Evolutionary conservation across 2,888 invertebrate species (phyloP).

Genomic region (Hyppa rectilinea): DNA sequence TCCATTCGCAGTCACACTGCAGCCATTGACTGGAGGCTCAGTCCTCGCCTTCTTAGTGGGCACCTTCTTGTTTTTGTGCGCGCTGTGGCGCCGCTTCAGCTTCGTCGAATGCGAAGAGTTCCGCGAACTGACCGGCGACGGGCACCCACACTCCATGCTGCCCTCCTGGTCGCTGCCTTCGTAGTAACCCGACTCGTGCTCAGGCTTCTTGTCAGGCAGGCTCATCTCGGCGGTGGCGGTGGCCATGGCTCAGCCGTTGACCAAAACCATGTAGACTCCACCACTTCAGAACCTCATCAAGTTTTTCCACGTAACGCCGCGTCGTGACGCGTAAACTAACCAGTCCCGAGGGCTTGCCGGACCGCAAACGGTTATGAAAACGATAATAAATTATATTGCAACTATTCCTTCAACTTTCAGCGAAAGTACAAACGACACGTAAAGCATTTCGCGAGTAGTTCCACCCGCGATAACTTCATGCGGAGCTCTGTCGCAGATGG

Average conservation of each 20-base stretch:
- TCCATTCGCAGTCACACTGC: conserved; percentile 68
- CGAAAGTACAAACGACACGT: conserved; percentile 87
- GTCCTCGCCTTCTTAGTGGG: conserved; percentile 80
- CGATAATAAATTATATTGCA: conserved; percentile 70
- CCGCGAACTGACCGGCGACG: conserved; percentile 85
- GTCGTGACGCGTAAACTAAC: conserved; percentile 39
- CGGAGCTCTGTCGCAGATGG: conserved; percentile 80
- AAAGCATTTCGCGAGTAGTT: conserved; percentile 83
- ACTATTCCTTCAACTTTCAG: conserved; percentile 78
- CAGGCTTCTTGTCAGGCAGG: conserved; percentile 92
- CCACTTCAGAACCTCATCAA: conserved; percentile 68
- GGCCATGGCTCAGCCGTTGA: conserved; percentile 87
- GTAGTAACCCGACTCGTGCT: conserved; percentile 96
- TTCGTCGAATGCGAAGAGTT: conserved; percentile 87
- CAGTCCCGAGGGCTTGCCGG: conserved; percentile 39
- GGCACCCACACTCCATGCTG: conserved; percentile 89
- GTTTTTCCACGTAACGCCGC: conserved; percentile 53
- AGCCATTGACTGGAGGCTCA: conserved; percentile 81
- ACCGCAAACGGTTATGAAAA: conserved; percentile 57
- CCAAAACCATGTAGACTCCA: conserved; percentile 84
- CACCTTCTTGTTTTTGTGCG: conserved; percentile 82
- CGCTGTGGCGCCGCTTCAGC: conserved; percentile 83
- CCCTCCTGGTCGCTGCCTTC: conserved; percentile 93
- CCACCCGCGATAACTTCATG: conserved; percentile 81
- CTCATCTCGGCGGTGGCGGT: conserved; percentile 91